Evolutionary conservation across 1,140 invertebrate genomes (phyloP).

Genomic region (Lepidurus packardi): DNA sequence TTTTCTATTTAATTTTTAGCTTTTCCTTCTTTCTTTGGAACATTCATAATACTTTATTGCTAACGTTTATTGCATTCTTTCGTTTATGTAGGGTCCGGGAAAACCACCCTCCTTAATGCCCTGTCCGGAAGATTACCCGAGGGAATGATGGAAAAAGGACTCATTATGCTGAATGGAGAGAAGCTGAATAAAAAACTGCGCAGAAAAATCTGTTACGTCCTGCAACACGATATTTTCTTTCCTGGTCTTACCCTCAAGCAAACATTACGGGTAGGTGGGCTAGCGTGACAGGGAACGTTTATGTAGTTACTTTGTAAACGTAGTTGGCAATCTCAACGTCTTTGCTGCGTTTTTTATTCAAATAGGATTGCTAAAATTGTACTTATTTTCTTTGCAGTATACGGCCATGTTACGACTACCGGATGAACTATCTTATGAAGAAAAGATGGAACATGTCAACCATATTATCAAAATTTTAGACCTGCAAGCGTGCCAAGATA

Average conservation of each 20-base stretch:
- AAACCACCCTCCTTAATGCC: conserved; percentile 73
- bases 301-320: neutral
- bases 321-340: too few species aligned
- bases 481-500: conserved; percentile 67
- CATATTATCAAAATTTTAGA: conserved; percentile 73
- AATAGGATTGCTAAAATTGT: neutral
- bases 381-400: conserved; percentile 51
- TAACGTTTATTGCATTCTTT: conserved; percentile 28
- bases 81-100: conserved; percentile 57
- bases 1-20: neutral
- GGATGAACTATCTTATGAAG: conserved; percentile 62
- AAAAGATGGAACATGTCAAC: conserved; percentile 73
- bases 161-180: conserved; percentile 67
- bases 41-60: conserved; percentile 53
- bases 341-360: neutral
- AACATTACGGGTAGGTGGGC: conserved; percentile 60
- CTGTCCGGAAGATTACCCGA: conserved; percentile 60
- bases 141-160: conserved; percentile 54
- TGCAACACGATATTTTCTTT: conserved; percentile 80
- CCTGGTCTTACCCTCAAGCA: conserved; percentile 71
- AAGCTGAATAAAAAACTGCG: conserved; percentile 68
- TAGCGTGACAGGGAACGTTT: neutral
- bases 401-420: conserved; percentile 66
- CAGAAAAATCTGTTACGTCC: conserved; percentile 72
- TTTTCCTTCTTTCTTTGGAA: conserved; percentile 42